Evolutionary conservation across 2,888 invertebrate species (phyloP), one percentile per base, ranked within the genome.

Genomic region (Acanthococcus lagerstroemiae): DNA sequence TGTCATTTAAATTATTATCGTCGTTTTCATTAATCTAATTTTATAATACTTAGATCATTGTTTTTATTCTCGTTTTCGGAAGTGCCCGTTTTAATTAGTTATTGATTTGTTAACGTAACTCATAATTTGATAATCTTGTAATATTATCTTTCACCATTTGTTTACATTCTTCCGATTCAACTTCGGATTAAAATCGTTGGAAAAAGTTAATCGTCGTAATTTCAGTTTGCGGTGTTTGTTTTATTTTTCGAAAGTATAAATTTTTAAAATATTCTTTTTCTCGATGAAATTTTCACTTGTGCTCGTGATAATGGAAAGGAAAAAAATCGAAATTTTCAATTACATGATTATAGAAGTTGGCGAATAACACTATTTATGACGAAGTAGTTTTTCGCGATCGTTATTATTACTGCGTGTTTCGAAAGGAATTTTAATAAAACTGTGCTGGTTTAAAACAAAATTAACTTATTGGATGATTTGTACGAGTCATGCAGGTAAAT

Each of bases 401-500:
- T 37, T n/a, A n/a, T 9, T 37, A 37, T n/a, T 9, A 37, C 12
- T 37, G 12, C 37, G n/a, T 15, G n/a, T 37, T 37, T 37, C 37
- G 37, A 15, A 3, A 37, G 1, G n/a, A 37, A n/a, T 37, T 37
- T 37, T 15, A 21, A 22, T 12, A 1, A 50, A 50, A 21, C 25
- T 15, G 22, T 54, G 15, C 55, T 54, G 22, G n/a, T 24, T 22
- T 63, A 21, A 15, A 63, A 30, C 4, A 7, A 37, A 54, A 63
- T 46, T 44, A 63, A 57, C 27, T 55, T 60, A 67, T 71, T 72
- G 69, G 72, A 71, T 72, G 72, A 70, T 68, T 72, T 69, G 69
- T 71, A 69, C 70, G 71, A 71, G 72, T 71, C 71, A 72, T 72
- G 72, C 72, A 72, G 72, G 72, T 72, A 66, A 71, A 68, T 67